Percentiles rank a stretch among this genome's conserved stretches.
Evolutionary conservation across 2,113 vertebrate genomes (phyloP).

Genomic region (Ursus arctos): DNA sequence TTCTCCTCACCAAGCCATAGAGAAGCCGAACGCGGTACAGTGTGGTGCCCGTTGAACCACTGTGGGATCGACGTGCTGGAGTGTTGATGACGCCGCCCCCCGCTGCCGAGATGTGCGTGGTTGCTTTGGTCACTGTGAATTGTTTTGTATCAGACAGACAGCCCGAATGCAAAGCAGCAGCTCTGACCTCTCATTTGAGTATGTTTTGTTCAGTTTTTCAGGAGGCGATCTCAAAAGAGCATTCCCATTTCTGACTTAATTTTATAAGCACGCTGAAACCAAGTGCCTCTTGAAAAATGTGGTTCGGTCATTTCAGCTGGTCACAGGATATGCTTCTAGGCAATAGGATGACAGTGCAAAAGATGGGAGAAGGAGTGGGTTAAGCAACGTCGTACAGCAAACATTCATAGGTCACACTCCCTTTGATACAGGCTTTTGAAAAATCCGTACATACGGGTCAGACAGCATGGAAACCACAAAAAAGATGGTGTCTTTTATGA

Average conservation of each 20-base stretch:
- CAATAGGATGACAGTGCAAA: not conserved
- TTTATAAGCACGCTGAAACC: not conserved
- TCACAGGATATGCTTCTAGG: not conserved
- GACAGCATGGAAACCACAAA: not conserved
- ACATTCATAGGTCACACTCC: not conserved
- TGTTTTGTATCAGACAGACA: not conserved
- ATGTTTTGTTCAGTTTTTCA: not conserved
- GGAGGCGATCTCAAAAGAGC: not conserved
- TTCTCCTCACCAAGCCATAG: constrained; percentile 46
- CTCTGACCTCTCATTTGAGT: not conserved
- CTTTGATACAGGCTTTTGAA: not conserved
- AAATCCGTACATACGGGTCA: not conserved
- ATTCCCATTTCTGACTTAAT: constrained; percentile 30
- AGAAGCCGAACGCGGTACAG: constrained; percentile 69
- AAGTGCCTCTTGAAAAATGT: constrained; percentile 6
- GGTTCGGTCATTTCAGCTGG: not conserved
- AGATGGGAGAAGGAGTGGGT: not conserved
- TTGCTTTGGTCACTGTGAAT: constrained; percentile 12
- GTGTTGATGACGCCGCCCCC: not conserved
- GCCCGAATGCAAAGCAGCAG: not conserved
- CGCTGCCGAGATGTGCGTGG: not conserved
- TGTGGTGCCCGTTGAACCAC: constrained; percentile 62
- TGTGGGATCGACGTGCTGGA: not conserved
- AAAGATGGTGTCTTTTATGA: not conserved
- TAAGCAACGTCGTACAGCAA: not conserved